Conservation (phyloP, 2,113 vertebrate species). For the Chamaea fasciata region DNA sequence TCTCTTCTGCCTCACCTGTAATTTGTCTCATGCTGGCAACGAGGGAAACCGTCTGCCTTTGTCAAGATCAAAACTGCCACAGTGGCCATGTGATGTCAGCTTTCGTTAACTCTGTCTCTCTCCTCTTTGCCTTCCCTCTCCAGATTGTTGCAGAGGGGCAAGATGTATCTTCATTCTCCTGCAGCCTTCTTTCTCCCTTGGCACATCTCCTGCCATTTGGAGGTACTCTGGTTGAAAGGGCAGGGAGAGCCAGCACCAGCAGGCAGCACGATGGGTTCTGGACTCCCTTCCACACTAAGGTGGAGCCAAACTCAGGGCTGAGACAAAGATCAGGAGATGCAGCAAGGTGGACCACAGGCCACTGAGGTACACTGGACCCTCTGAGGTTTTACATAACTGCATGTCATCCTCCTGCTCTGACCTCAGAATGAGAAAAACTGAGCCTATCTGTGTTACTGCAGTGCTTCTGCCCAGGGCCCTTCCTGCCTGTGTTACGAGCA, state of each 20-base stretch:
- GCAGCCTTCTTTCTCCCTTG: not conserved
- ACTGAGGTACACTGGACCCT: not conserved
- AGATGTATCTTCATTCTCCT: not conserved
- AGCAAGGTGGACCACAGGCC: not conserved
- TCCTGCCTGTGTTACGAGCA: rapidly evolving
- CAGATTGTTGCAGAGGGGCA: not conserved
- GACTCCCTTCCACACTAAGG: not conserved
- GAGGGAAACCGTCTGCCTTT: conserved; percentile 30
- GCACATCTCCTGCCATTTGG: not conserved
- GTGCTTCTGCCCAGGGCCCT: not conserved
- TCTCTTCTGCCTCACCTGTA: conserved; percentile 62
- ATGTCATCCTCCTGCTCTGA: not conserved
- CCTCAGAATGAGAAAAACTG: not conserved
- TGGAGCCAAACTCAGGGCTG: not conserved
- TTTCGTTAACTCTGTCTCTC: not conserved
- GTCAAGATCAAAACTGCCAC: conserved; percentile 43
- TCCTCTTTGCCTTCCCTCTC: not conserved
- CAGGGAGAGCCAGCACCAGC: not conserved
- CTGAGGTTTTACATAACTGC: not conserved
- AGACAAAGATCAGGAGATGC: not conserved
- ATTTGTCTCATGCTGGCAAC: conserved; percentile 17
- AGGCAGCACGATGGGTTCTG: not conserved
- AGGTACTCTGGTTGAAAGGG: not conserved
- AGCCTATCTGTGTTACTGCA: not conserved
- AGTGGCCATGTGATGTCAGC: conserved; percentile 4